These are phyloP conservation scores for Microctonus brassicae DNA, from an alignment of 2,888 invertebrate species.

Conservation along the genomic window DNA sequence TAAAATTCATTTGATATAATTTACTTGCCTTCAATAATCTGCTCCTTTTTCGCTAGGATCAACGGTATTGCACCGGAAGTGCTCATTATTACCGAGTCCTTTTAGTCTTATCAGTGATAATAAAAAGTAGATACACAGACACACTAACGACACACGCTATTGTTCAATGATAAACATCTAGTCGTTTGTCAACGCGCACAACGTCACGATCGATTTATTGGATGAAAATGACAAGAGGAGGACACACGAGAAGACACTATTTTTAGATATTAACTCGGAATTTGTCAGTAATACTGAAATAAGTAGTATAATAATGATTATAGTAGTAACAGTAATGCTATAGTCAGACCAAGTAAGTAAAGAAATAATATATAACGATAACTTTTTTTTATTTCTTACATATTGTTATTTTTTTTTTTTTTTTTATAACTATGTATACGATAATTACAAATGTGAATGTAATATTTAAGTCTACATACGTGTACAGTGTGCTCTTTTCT, in stretches of 20 bases:
- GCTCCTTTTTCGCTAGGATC: constrained; percentile 62
- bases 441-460: background rate
- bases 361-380: background rate
- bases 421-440: background rate
- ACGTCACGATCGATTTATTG: constrained; percentile 31
- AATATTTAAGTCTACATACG: background rate
- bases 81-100: constrained; percentile 53
- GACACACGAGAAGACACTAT: background rate
- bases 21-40: constrained; percentile 63
- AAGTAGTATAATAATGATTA: constrained; percentile 3
- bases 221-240: constrained; percentile 1
- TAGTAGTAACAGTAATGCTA: background rate
- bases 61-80: constrained; percentile 63
- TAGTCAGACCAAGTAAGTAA: constrained; percentile 12
- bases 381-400: background rate
- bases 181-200: background rate
- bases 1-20: background rate
- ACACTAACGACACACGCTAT: constrained; percentile 18
- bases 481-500: background rate
- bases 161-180: constrained; percentile 27
- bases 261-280: constrained; percentile 1
- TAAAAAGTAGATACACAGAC: background rate
- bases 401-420: background rate
- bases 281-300: background rate
- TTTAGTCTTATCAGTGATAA: constrained; percentile 6